Conservation (phyloP, 2,113 vertebrate species). For the Pristiophorus japonicus region DNA sequence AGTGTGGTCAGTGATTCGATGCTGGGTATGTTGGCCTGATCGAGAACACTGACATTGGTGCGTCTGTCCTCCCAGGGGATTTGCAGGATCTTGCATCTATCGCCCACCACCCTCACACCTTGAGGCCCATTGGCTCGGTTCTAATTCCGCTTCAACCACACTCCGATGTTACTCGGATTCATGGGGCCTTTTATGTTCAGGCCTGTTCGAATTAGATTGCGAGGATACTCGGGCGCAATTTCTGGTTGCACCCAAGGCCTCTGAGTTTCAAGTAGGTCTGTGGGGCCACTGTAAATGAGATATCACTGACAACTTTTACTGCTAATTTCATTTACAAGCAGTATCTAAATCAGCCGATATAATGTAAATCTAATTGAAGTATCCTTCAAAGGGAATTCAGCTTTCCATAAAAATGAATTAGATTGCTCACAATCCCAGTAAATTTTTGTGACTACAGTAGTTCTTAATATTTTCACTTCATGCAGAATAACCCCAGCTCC, state of each 20-base stretch:
- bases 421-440: slow-evolving; percentile 16
- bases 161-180: too few species aligned
- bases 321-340: slow-evolving; percentile 21
- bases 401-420: slow-evolving; percentile 31
- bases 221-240: neutral
- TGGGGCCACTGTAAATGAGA: neutral
- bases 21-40: too few species aligned
- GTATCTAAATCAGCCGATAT: slow-evolving; percentile 5
- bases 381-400: slow-evolving; percentile 33
- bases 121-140: neutral
- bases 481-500: slow-evolving; percentile 12
- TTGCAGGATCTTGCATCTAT: too few species aligned
- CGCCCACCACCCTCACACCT: neutral
- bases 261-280: neutral
- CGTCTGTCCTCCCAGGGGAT: too few species aligned
- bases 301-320: slow-evolving; percentile 13
- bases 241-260: neutral
- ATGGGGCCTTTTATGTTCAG: neutral
- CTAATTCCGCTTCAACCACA: neutral
- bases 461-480: slow-evolving; percentile 24
- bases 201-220: neutral
- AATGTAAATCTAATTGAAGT: slow-evolving; percentile 32
- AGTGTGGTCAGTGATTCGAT: too few species aligned
- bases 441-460: slow-evolving; percentile 21
- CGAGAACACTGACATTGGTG: too few species aligned